Conservation (phyloP, 2,888 invertebrate genomes). For the Trachelus tabidus region DNA sequence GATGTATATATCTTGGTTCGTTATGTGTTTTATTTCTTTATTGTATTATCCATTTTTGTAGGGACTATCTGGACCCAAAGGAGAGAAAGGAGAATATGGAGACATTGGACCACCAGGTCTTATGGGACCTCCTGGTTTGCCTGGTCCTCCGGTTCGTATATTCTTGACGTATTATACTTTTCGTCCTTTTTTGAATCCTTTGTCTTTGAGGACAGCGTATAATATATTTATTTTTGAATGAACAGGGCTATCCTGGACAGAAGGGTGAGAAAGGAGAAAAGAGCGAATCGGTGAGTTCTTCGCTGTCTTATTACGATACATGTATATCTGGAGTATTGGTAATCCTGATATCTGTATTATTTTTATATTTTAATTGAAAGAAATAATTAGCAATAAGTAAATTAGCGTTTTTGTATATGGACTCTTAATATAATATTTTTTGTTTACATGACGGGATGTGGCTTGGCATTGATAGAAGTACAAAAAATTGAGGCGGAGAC, state of each 20-base stretch:
- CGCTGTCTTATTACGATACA: background rate
- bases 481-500: constrained; percentile 84
- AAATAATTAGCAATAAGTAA: background rate
- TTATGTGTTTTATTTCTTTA: background rate
- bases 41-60: constrained; percentile 55
- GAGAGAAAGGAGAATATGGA: constrained; percentile 89
- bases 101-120: constrained; percentile 94
- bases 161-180: constrained; percentile 5
- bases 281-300: constrained; percentile 87
- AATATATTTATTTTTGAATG: constrained; percentile 4
- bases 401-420: background rate
- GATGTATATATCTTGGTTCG: background rate
- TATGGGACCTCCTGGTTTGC: constrained; percentile 90
- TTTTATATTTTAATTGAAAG: too few species aligned
- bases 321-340: background rate
- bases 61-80: constrained; percentile 87
- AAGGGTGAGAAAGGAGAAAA: constrained; percentile 94
- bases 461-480: constrained; percentile 74
- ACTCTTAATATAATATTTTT: constrained; percentile 19
- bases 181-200: constrained; percentile 1
- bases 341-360: too few species aligned
- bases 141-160: constrained; percentile 69
- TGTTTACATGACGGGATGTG: constrained; percentile 46
- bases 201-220: constrained; percentile 1
- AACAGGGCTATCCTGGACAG: constrained; percentile 83